Base-by-base conservation (phyloP, 2,113 vertebrate species). In the Scomber scombrus region DNA sequence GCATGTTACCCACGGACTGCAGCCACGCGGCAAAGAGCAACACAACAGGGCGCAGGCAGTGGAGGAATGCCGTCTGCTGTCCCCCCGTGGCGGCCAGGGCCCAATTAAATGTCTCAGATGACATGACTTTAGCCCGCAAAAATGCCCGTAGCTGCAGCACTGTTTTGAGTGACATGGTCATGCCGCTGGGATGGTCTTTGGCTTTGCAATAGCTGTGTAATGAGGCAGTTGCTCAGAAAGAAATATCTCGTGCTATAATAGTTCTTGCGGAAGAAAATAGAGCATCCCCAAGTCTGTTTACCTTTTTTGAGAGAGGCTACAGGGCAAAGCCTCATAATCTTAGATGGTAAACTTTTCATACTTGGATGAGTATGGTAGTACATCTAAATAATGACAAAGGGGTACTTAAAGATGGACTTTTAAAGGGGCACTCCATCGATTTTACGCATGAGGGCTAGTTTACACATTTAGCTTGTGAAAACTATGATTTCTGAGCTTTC, bases 81-180 rank as follows among this genome's bases (percentile, higher is more conserved):
- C 95, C 95, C 95, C 95, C 94, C 92, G 95, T 93, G 94, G 87
- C 95, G 93, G 95, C 95, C 93, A 91, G 94, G 94, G 95, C 94
- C 96, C 97, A 97, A 96, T 97, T 95, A 97, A 96, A 96, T 94
- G 96, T 96, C 96, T 97, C 96, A 94, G 95, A 97, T 95, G 96
- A 96, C 94, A 96, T 96, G 97, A 98, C 97, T 96, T 91, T 94
- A 97, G 96, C 92, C 95, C 95, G 94, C 95, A 98, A 96, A 97
- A 97, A 99, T 97, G 96, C 95, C 93, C 93, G 93, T 90, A 85
- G 93, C 95, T 94, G 92, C 93, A 91, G 93, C 96, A 9, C 95
- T 91, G 94, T 90, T 93, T 90, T 88, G 92, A 95, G 90, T 95
- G 94, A 95, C 95, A 91, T 88, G 82, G 94, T 94, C 95, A 94